Conservation (phyloP, 2,113 vertebrate species). For the Burhinus bistriatus region DNA sequence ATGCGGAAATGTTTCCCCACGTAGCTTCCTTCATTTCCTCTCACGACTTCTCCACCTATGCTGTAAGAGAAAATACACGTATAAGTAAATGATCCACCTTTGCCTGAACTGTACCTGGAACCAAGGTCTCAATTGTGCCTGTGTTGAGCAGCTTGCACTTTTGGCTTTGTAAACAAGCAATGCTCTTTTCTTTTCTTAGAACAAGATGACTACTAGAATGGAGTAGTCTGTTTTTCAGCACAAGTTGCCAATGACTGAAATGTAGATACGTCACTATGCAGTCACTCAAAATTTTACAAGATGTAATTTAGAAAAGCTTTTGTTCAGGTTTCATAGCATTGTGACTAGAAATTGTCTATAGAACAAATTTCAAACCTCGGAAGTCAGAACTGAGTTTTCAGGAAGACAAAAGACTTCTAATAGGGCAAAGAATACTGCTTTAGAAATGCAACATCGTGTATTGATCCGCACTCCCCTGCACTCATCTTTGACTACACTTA, state of each 20-base stretch:
- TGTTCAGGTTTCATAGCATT: not conserved
- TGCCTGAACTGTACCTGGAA: not conserved
- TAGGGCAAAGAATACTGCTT: not conserved
- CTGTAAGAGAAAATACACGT: conserved; percentile 69
- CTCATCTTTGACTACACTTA: not conserved
- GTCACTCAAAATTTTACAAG: not conserved
- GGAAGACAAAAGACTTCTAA: not conserved
- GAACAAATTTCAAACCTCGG: not conserved
- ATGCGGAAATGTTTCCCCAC: conserved; percentile 92
- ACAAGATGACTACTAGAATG: not conserved
- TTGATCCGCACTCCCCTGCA: not conserved
- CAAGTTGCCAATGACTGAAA: not conserved
- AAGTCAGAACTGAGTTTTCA: not conserved
- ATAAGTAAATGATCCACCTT: not conserved
- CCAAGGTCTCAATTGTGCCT: not conserved
- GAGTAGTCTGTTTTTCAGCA: not conserved
- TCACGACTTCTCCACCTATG: conserved; percentile 88
- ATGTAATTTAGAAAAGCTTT: not conserved
- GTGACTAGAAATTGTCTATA: not conserved
- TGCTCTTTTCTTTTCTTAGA: not conserved
- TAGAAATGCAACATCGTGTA: not conserved
- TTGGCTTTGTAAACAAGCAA: not conserved
- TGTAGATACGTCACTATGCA: accelerated
- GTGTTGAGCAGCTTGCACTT: not conserved
- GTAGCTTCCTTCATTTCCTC: conserved; percentile 83